Percentiles rank a stretch among this genome's conserved stretches.
These are phyloP conservation scores for Caenorhabditis wallacei DNA, from an alignment of 2,888 invertebrate genomes.

Conservation along the genomic window DNA sequence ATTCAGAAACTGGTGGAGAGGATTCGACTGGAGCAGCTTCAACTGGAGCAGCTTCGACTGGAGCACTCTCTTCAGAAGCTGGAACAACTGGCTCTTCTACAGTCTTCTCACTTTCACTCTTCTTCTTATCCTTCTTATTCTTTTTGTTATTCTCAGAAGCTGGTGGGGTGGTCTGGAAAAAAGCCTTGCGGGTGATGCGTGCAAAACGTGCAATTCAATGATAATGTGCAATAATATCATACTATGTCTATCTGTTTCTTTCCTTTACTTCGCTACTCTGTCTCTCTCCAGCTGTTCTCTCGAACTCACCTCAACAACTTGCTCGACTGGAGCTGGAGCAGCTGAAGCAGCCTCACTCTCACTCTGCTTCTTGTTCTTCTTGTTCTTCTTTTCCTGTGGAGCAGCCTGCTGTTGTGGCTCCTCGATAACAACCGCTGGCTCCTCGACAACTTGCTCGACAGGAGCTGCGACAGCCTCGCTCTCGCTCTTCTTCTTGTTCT, in stretches of 20 bases:
- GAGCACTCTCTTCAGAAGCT: slow-evolving; percentile 6
- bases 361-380: slow-evolving; percentile 61
- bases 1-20: slow-evolving; percentile 34
- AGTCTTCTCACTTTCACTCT: slow-evolving; percentile 38
- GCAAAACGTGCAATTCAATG: slow-evolving; percentile 24
- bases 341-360: slow-evolving; percentile 49
- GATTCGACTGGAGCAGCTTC: slow-evolving; percentile 19
- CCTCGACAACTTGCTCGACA: slow-evolving; percentile 49
- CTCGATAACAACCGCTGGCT: slow-evolving; percentile 29
- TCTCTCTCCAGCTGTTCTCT: slow-evolving; percentile 27
- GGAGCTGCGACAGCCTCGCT: slow-evolving; percentile 50
- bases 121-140: slow-evolving; percentile 58
- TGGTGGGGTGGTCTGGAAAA: slow-evolving; percentile 34
- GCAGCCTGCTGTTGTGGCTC: slow-evolving; percentile 50
- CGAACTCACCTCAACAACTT: slow-evolving; percentile 56
- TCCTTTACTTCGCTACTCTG: not conserved
- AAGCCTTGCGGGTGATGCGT: slow-evolving; percentile 53
- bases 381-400: slow-evolving; percentile 45
- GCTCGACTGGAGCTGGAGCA: slow-evolving; percentile 53
- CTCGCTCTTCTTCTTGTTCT: slow-evolving; percentile 70
- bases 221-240: not conserved
- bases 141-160: slow-evolving; percentile 44
- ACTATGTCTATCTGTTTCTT: not conserved
- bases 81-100: slow-evolving; percentile 27
- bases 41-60: slow-evolving; percentile 2